These are phyloP conservation scores for Siniperca chuatsi DNA, from an alignment of 2,113 vertebrate species.

Conservation along the genomic window DNA sequence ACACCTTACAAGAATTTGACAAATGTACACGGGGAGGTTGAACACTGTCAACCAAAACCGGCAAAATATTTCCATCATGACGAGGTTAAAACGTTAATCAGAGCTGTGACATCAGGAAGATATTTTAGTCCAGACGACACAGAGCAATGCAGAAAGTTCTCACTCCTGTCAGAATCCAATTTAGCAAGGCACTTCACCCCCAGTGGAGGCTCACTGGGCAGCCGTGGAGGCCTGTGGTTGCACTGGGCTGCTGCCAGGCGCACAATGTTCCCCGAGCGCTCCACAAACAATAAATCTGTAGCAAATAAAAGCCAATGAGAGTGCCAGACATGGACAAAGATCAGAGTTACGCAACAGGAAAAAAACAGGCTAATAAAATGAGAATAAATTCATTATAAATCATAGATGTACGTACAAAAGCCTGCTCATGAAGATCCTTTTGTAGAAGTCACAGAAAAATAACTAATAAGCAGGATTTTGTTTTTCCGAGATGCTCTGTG, in stretches of 20 bases:
- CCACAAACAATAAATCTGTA: slow-evolving; percentile 46
- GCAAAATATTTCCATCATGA: neutral
- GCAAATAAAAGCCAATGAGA: slow-evolving; percentile 39
- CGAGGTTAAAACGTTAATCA: neutral
- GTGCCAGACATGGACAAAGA: slow-evolving; percentile 5
- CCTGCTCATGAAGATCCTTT: neutral
- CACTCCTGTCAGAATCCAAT: neutral
- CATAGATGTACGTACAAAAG: neutral
- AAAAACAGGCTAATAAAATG: neutral
- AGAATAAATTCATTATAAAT: slow-evolving; percentile 7
- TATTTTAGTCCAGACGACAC: slow-evolving; percentile 15
- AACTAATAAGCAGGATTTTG: neutral
- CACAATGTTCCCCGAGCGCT: slow-evolving; percentile 48
- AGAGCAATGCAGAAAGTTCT: neutral
- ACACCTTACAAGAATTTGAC: neutral
- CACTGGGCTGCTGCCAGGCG: slow-evolving; percentile 45
- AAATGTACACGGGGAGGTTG: neutral
- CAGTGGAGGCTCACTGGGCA: slow-evolving; percentile 10
- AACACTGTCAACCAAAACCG: no score
- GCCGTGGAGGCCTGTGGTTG: slow-evolving; percentile 10
- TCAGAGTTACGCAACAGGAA: neutral
- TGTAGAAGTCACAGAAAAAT: neutral
- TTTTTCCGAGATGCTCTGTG: neutral
- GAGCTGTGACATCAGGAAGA: slow-evolving; percentile 1
- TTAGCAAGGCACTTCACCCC: slow-evolving; percentile 10